Conservation (phyloP, 2,888 invertebrate species). For the Cryptus armator region DNA sequence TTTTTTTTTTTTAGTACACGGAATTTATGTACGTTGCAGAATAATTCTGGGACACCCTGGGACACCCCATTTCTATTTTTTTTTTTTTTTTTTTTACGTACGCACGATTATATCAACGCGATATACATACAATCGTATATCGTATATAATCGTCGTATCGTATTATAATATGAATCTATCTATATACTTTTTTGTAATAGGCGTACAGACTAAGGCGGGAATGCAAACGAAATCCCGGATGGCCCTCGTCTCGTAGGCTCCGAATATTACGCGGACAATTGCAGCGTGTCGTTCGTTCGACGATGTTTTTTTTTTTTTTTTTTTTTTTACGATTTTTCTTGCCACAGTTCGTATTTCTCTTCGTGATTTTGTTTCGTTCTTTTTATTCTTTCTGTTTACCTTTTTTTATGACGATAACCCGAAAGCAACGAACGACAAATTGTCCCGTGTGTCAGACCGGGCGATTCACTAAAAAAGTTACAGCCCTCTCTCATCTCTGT, state of each 20-base stretch:
- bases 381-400: background rate
- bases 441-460: constrained; percentile 62
- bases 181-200: constrained; percentile 78
- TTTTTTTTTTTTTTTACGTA: constrained; percentile 60
- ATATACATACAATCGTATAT: constrained; percentile 69
- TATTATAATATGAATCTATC: constrained; percentile 81
- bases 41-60: constrained; percentile 67
- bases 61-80: constrained; percentile 69
- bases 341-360: background rate
- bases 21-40: constrained; percentile 64
- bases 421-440: constrained; percentile 63
- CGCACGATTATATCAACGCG: constrained; percentile 65
- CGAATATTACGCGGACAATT: constrained; percentile 58
- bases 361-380: background rate
- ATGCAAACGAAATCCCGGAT: constrained; percentile 77
- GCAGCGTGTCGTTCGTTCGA: constrained; percentile 55
- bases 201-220: constrained; percentile 81
- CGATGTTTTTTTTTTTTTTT: constrained; percentile 34
- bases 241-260: constrained; percentile 73
- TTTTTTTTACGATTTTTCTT: background rate
- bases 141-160: constrained; percentile 79
- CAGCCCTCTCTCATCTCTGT: constrained; percentile 66
- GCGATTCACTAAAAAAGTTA: constrained; percentile 70
- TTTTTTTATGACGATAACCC: constrained; percentile 47
- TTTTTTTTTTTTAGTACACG: constrained; percentile 52